Evolutionary conservation across 2,113 vertebrate species (phyloP).

Genomic region (Neolamprologus caudopunctatus): DNA sequence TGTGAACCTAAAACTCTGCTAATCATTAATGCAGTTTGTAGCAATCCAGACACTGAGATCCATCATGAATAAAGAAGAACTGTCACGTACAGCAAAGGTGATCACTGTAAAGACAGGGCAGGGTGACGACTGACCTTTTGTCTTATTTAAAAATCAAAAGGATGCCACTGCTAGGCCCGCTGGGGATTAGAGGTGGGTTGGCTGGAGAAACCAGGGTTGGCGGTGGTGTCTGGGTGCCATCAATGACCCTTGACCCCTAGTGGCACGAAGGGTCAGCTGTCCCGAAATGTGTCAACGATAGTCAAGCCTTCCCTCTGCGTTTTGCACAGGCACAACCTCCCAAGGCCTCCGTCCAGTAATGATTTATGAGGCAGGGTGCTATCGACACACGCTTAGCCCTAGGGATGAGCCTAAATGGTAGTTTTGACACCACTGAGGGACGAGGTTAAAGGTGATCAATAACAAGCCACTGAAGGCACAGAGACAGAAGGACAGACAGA

Average conservation of each 20-base stretch:
- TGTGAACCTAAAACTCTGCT: conserved; percentile 15
- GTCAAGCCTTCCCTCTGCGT: conserved; percentile 42
- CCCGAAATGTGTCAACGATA: conserved; percentile 36
- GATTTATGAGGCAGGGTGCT: conserved; percentile 81
- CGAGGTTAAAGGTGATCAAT: conserved; percentile 94
- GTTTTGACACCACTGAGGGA: conserved; percentile 85
- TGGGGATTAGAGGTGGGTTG: conserved; percentile 33
- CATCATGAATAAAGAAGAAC: conserved; percentile 42
- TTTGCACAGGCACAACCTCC: conserved; percentile 4
- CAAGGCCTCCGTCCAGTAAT: conserved; percentile 56
- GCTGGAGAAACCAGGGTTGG: neutral
- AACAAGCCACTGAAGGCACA: conserved; percentile 74
- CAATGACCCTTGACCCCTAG: conserved; percentile 61
- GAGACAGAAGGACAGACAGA: conserved; percentile 48
- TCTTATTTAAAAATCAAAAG: conserved; percentile 76
- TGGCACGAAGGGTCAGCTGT: conserved; percentile 34
- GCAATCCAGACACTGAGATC: conserved; percentile 19
- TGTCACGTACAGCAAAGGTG: neutral
- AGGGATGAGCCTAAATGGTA: conserved; percentile 83
- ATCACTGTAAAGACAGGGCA: conserved; percentile 11
- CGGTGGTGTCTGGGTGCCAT: conserved; percentile 37
- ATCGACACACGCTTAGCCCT: conserved; percentile 77
- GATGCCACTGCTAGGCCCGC: conserved; percentile 31
- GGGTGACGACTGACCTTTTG: conserved; percentile 63
- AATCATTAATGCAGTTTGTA: conserved; percentile 5